Base-by-base conservation (phyloP, 2,888 invertebrate species). In the Argyresthia goedartella region DNA sequence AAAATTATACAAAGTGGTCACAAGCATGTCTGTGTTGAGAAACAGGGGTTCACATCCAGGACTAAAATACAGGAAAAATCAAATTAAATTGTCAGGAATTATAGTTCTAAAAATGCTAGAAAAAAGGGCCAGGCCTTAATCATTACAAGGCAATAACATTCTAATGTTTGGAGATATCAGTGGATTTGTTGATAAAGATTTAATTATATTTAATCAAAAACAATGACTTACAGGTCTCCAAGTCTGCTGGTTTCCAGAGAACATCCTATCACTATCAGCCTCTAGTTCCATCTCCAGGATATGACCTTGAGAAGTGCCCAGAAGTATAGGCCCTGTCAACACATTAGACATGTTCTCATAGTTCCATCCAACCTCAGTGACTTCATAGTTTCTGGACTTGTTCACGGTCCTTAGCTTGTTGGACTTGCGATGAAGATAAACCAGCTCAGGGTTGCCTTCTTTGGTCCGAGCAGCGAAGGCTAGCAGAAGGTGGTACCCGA, bases 291-390 rank as follows among this genome's bases (percentile, higher is more conserved):
- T 95, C 80, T 98, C 98, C 75, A 97, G 91, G 56, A 98, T 93
- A 46, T 95, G 85, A 0, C 98, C 98, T 69, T 93, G 94, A 0
- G 94, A 94, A 0, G 97, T 97, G 7, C 97, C 98, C 46, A 98
- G 71, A 43, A 98, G 81, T 62, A 98, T 96, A 0, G 95, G 91
- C 1, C 95, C 95, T 0, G 97, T 95, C 0, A 91, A 88, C 1
- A 71, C 76, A 54, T 92, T 91, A 0, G 90, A 91, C 1, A 88
- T 89, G 59, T 93, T 92, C 53, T 89, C 89, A 60, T 89, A 89
- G 73, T 95, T 97, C 94, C 97, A 98, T 1, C 93, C 97, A 0
- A 98, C 94, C 50, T 95, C 93, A 0, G 97, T 96, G 25, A 98
- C 92, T 69, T 95, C 93, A 72, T 96, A 94, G 43, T 93, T 91